phyloP scores from a whole-genome alignment of 1,140 invertebrate genomes.

The Ephestia elutella region DNA sequence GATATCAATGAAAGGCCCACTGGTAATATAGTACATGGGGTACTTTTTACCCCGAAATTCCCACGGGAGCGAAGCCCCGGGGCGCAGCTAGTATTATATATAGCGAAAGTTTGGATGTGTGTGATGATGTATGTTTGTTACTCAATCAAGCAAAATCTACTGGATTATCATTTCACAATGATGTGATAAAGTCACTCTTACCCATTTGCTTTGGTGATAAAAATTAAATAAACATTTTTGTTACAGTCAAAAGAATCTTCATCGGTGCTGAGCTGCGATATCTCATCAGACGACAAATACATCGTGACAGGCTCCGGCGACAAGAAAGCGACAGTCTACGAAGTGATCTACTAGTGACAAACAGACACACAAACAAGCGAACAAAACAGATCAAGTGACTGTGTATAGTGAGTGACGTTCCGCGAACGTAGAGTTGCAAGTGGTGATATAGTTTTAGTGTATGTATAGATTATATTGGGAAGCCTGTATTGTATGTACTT shows the following conservation, averaged over 20 bases:
- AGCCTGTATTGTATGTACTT: constrained; percentile 73
- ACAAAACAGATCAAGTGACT: constrained; percentile 55
- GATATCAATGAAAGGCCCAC: too few relatives aligned
- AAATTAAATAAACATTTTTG: background rate
- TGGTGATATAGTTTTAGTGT: constrained; percentile 72
- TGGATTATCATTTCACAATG: too few relatives aligned
- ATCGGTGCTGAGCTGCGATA: constrained; percentile 99
- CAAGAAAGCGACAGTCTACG: constrained; percentile 99
- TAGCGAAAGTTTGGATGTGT: too few relatives aligned
- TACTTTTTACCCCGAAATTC: too few relatives aligned
- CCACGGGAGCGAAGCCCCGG: too few relatives aligned
- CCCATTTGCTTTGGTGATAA: too few relatives aligned
- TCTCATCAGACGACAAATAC: constrained; percentile 98
- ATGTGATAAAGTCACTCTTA: too few relatives aligned
- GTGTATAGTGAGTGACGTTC: constrained; percentile 51
- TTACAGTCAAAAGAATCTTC: constrained; percentile 98
- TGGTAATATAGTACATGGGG: too few relatives aligned
- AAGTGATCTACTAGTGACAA: constrained; percentile 90
- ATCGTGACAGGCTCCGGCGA: constrained; percentile 99
- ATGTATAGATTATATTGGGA: constrained; percentile 64
- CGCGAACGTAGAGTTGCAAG: constrained; percentile 45
- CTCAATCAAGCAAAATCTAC: too few relatives aligned
- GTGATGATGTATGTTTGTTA: too few relatives aligned
- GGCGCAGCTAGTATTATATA: too few relatives aligned
- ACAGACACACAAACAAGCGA: constrained; percentile 38